Conservation (phyloP, 2,113 vertebrate genomes). For the Fregata magnificens region DNA sequence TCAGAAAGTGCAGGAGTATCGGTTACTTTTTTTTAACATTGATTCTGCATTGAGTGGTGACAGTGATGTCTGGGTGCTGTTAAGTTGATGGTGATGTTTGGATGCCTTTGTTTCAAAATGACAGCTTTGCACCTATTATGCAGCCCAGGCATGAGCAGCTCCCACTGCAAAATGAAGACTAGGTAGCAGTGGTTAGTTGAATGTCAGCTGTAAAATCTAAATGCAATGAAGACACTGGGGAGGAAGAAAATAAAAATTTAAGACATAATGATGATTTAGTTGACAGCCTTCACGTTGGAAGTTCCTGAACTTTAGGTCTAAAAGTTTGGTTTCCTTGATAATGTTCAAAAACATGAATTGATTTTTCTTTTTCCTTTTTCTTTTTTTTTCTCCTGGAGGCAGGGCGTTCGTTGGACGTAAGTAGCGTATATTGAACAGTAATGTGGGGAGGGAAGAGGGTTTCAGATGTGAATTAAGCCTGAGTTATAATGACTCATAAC, state of each 20-base stretch:
- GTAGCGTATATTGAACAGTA: neutral
- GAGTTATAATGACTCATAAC: slow-evolving; percentile 18
- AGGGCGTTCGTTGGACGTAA: neutral
- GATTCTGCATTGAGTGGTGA: neutral
- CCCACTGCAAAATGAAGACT: neutral
- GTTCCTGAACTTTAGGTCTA: neutral
- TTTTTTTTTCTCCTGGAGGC: neutral
- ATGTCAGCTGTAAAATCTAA: neutral
- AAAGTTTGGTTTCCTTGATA: neutral
- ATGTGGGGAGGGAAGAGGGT: neutral
- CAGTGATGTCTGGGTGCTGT: neutral
- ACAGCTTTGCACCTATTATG: neutral
- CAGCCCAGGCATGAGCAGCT: neutral
- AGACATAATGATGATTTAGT: neutral
- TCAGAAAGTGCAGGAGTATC: neutral
- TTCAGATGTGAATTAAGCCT: neutral
- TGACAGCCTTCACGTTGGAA: neutral
- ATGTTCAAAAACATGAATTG: neutral
- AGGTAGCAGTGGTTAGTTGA: neutral
- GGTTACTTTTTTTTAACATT: neutral
- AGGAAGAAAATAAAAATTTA: neutral
- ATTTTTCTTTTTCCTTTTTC: neutral
- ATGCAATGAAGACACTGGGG: neutral
- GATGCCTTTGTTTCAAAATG: neutral
- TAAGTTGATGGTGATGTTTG: neutral